Conservation (phyloP, 2,797 vertebrate species). For the Myoxocephalus aenaeus region DNA sequence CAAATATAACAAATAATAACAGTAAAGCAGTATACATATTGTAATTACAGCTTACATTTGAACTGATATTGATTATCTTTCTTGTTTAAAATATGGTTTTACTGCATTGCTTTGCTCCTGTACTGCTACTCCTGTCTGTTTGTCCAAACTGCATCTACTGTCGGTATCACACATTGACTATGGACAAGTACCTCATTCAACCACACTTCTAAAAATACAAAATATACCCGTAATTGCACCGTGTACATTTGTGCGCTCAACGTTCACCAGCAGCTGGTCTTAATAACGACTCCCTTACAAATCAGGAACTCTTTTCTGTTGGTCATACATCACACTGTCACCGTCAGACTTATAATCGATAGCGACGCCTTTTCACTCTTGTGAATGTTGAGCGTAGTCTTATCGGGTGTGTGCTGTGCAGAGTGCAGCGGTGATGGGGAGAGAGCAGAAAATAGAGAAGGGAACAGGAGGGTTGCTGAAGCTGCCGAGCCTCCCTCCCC, state of each 20-base stretch:
- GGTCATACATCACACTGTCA: neutral
- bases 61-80: neutral
- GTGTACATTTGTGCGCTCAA: too few relatives aligned
- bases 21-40: neutral
- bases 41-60: neutral
- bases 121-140: neutral
- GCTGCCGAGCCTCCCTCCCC: slow-evolving; percentile 69
- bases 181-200: neutral
- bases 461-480: slow-evolving; percentile 53
- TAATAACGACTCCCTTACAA: neutral
- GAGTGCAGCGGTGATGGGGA: slow-evolving; percentile 11
- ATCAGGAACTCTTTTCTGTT: too few relatives aligned
- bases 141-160: neutral
- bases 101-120: neutral
- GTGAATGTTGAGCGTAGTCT: neutral
- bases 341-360: neutral
- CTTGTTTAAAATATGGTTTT: neutral
- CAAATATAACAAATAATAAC: too few relatives aligned
- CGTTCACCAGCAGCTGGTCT: neutral
- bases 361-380: neutral
- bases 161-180: neutral
- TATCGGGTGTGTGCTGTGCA: neutral
- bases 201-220: neutral
- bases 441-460: slow-evolving; percentile 42
- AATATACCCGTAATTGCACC: too few relatives aligned